A percentile compares a stretch with the other conserved stretches of the same genome.
phyloP scores from a whole-genome alignment of 2,888 invertebrate species.

The Choristoneura rosaceana region DNA sequence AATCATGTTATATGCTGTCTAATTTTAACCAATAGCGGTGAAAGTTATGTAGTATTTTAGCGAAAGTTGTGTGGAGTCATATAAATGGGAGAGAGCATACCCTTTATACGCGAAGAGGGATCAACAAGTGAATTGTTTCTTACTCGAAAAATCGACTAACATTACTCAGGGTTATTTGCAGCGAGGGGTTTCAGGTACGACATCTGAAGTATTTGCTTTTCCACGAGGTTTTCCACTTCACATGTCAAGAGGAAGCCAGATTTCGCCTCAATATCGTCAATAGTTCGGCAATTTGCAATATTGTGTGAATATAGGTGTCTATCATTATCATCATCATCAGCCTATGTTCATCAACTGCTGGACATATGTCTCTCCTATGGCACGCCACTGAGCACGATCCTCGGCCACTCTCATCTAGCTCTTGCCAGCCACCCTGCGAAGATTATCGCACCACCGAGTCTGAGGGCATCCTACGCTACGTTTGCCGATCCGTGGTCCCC shows the following conservation, averaged over 20 bases:
- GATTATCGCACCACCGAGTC: too few species aligned
- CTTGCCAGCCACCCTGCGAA: too few species aligned
- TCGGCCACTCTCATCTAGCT: too few species aligned
- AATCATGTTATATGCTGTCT: not conserved
- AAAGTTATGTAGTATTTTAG: constrained; percentile 52
- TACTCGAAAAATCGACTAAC: constrained; percentile 75
- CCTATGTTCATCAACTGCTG: too few species aligned
- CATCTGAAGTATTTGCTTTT: constrained; percentile 64
- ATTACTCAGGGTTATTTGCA: constrained; percentile 76
- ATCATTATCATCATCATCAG: too few species aligned
- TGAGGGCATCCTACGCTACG: too few species aligned
- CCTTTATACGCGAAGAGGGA: constrained; percentile 60
- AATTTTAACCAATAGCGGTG: not conserved
- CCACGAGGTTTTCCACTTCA: constrained; percentile 56
- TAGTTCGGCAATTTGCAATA: constrained; percentile 28
- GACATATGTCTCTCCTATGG: too few species aligned
- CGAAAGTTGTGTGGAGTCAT: constrained; percentile 56
- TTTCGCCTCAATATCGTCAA: constrained; percentile 51
- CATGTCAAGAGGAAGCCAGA: constrained; percentile 48
- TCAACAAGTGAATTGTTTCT: constrained; percentile 82
- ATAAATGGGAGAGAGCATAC: constrained; percentile 55
- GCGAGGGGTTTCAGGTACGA: constrained; percentile 72
- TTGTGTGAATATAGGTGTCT: not conserved
- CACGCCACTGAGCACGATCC: too few species aligned
- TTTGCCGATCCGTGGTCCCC: too few species aligned